Conservation (phyloP, 2,797 vertebrate species). For the Gambelia wislizenii region DNA sequence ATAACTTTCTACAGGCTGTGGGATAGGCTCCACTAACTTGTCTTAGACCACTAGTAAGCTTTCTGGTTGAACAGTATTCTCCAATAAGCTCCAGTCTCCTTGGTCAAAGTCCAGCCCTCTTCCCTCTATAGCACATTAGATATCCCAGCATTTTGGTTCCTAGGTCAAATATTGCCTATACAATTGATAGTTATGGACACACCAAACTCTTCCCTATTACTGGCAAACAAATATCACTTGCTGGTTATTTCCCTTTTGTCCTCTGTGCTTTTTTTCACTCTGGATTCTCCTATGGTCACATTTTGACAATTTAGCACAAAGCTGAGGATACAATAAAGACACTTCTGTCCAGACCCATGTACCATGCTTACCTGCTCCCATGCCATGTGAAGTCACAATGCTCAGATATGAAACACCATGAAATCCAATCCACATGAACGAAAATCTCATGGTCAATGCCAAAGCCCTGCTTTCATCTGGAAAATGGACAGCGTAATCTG, state of each 20-base stretch:
- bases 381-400: too few relatives aligned
- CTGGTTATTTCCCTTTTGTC: neutral
- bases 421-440: too few relatives aligned
- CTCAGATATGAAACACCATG: too few relatives aligned
- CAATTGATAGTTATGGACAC: neutral
- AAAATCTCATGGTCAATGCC: too few relatives aligned
- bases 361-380: too few relatives aligned
- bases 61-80: neutral
- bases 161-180: neutral
- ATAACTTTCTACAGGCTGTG: neutral
- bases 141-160: neutral
- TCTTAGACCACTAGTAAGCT: neutral
- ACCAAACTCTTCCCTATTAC: neutral
- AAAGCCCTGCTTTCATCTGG: too few relatives aligned
- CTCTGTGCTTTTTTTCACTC: neutral
- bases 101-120: neutral
- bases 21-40: neutral
- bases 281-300: neutral
- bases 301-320: neutral
- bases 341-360: too few relatives aligned
- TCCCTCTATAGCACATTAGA: neutral
- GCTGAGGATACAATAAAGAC: neutral
- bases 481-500: too few relatives aligned
- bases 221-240: neutral
- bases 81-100: neutral